Conservation (phyloP, 1,140 invertebrate genomes). For the Solen grandis region DNA sequence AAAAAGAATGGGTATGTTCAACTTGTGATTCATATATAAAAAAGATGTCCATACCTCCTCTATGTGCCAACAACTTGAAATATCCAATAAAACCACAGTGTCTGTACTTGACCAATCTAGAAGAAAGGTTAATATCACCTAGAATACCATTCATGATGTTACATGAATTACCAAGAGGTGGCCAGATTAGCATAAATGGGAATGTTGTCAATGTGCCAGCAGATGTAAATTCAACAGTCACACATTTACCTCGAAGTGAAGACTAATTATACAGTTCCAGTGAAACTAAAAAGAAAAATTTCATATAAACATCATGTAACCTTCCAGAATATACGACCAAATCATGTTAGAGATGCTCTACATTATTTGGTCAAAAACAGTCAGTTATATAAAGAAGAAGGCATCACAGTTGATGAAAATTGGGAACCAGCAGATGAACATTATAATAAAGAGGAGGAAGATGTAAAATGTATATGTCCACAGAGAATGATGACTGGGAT, state of each 20-base stretch:
- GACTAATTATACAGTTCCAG: slow-evolving; percentile 51
- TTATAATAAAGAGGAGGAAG: too few relatives aligned
- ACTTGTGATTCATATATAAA: slow-evolving; percentile 24
- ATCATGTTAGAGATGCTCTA: too few relatives aligned
- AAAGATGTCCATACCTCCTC: neutral
- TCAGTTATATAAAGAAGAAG: slow-evolving; percentile 15
- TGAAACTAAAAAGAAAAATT: slow-evolving; percentile 27
- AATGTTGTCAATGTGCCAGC: slow-evolving; percentile 61
- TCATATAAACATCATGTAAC: slow-evolving; percentile 5
- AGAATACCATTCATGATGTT: slow-evolving; percentile 49
- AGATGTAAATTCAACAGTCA: slow-evolving; percentile 37
- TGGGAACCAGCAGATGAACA: neutral
- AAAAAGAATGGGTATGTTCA: slow-evolving; percentile 43
- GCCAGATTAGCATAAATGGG: too few relatives aligned
- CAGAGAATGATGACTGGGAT: neutral
- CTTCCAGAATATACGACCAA: slow-evolving; percentile 25
- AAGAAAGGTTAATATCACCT: slow-evolving; percentile 11
- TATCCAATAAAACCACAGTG: neutral
- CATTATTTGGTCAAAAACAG: slow-evolving; percentile 45
- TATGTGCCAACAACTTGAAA: neutral
- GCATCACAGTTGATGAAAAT: slow-evolving; percentile 9
- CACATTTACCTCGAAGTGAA: slow-evolving; percentile 33
- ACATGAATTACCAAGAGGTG: slow-evolving; percentile 52
- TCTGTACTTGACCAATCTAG: slow-evolving; percentile 6
- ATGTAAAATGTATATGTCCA: too few relatives aligned